Base-by-base conservation (phyloP, 2,888 invertebrate genomes). In the Griposia aprilina region DNA sequence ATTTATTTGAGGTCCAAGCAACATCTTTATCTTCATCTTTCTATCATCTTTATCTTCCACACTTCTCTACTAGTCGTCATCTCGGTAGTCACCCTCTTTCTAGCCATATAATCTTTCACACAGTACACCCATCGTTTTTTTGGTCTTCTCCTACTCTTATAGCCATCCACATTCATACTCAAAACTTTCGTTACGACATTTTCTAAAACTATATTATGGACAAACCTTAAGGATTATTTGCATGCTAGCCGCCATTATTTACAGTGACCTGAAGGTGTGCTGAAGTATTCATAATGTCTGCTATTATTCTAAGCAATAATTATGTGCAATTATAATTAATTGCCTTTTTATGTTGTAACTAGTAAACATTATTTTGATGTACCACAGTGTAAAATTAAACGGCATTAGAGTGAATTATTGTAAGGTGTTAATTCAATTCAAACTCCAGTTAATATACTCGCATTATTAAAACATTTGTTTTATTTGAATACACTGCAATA, bases 271-370 rank as follows among this genome's bases (percentile, higher is more conserved):
- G 23, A 73, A 76, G 59, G 84, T 82, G 79, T 82, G 84, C 67
- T 86, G 76, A 82, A 82, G 69, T 76, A 80, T 87, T 81, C 55
- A 69, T 84, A 77, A 76, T n/a, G 30, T 72, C 55, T 15, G 52
- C 50, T 45, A 70, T 74, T 67, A 72, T 69, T 74, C 48, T 76
- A 82, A 84, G 74, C 60, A 69, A 70, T 78, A 78, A 87, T 84
- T 80, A 86, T 76, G 59, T 67, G 65, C 50, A 1, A 78, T 85
- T 85, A 83, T 80, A 55, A 59, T 69, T 55, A 74, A 78, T 78
- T 60, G 15, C 66, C 59, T 73, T 65, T 48, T 55, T 67, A 68
- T 68, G 13, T 75, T 57, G 26, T 60, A 74, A 81, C 65, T 59
- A 65, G 72, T 65, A 69, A 17, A 60, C 63, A 83, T 74, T 65